These are phyloP conservation scores for Phortica okadai DNA, from an alignment of 2,888 invertebrate species.

Conservation along the genomic window DNA sequence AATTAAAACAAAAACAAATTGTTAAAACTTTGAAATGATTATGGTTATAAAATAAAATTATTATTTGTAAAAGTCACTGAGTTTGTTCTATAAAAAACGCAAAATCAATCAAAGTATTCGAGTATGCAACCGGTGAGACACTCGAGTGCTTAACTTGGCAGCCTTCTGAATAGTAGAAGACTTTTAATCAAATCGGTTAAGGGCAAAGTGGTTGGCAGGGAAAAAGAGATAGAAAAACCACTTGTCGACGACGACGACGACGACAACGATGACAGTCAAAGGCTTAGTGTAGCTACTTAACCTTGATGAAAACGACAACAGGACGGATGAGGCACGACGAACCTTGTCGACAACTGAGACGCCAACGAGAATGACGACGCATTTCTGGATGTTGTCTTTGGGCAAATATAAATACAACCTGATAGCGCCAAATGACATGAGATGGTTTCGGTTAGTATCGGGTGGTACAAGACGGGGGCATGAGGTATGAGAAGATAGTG, in stretches of 20 bases:
- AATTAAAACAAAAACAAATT: background rate
- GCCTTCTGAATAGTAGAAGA: background rate
- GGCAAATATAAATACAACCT: background rate
- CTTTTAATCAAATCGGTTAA: background rate
- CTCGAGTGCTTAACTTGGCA: no score
- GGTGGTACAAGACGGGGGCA: background rate
- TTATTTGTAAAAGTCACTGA: no score
- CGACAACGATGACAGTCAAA: constrained; percentile 19
- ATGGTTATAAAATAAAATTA: no score
- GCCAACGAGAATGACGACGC: background rate
- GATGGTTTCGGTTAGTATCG: background rate
- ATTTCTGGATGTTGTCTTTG: constrained; percentile 15
- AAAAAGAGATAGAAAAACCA: background rate
- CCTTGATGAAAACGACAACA: constrained; percentile 17
- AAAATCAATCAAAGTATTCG: background rate
- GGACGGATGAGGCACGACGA: background rate
- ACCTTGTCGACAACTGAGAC: background rate
- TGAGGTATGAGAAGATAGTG: background rate
- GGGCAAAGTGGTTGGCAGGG: background rate
- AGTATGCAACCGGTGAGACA: background rate
- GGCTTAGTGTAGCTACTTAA: constrained; percentile 26
- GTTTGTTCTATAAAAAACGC: background rate
- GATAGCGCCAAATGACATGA: constrained; percentile 2
- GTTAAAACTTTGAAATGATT: background rate
- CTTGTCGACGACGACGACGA: background rate